A percentile compares a stretch with the other conserved stretches of the same genome.
These are phyloP conservation scores for Acheta domesticus DNA, from an alignment of 2,888 invertebrate species.

Conservation along the genomic window DNA sequence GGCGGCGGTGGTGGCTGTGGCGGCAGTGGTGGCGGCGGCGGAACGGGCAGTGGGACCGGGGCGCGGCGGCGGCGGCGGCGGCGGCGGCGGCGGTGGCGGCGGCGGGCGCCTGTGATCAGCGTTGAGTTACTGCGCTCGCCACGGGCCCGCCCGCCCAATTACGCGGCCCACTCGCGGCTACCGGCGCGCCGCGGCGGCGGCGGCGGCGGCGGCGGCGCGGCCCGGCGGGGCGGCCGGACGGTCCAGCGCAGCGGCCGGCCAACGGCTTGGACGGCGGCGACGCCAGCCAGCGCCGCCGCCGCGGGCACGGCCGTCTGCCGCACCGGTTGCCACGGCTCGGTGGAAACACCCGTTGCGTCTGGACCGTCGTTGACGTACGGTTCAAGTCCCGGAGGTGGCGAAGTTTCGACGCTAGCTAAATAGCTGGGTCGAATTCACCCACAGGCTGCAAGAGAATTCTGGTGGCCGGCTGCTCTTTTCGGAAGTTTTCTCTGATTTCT, in stretches of 20 bases:
- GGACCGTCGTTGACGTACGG: too few relatives aligned
- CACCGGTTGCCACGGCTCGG: too few relatives aligned
- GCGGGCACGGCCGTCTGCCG: background rate
- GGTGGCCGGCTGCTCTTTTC: too few relatives aligned
- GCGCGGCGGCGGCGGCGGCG: background rate
- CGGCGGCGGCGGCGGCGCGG: background rate
- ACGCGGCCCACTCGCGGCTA: constrained; percentile 18
- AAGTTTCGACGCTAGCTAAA: too few relatives aligned
- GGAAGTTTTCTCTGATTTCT: too few relatives aligned
- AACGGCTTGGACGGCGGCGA: background rate
- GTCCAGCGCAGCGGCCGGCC: background rate
- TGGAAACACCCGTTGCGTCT: too few relatives aligned
- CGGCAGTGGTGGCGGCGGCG: background rate
- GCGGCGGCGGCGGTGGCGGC: background rate
- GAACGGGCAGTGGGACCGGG: background rate
- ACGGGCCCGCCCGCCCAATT: constrained; percentile 9
- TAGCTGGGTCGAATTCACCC: too few relatives aligned
- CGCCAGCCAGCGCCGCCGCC: background rate
- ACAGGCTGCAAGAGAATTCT: too few relatives aligned
- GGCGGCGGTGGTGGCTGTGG: background rate
- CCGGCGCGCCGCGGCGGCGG: constrained; percentile 10
- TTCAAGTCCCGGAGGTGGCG: too few relatives aligned
- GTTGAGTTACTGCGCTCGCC: constrained; percentile 5
- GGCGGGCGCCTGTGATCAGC: background rate
- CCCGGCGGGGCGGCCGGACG: background rate